These are phyloP conservation scores for Eilema depressum DNA, from an alignment of 2,888 invertebrate genomes.

Conservation along the genomic window DNA sequence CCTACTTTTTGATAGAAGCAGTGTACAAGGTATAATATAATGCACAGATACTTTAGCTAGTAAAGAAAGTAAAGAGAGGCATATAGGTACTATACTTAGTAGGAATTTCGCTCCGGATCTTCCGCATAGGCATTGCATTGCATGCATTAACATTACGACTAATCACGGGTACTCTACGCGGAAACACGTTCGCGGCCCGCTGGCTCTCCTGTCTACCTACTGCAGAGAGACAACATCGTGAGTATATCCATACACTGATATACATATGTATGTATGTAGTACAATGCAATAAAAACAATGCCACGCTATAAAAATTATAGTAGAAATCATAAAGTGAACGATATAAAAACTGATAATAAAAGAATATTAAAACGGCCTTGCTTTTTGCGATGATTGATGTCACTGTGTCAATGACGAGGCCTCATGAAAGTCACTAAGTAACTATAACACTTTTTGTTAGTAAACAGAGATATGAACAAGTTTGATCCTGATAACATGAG, in stretches of 20 bases:
- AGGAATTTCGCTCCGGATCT: too few species aligned
- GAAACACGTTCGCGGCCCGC: neutral
- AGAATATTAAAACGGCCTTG: constrained; percentile 15
- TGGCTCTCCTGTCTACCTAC: too few species aligned
- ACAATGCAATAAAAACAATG: neutral
- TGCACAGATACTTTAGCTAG: too few species aligned
- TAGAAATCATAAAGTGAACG: neutral
- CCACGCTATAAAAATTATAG: neutral
- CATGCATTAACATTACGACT: too few species aligned
- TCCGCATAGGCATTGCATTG: too few species aligned
- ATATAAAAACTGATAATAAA: neutral
- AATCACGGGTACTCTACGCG: neutral
- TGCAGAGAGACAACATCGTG: neutral
- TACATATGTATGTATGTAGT: too few species aligned
- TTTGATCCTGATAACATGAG: neutral
- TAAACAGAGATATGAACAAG: constrained; percentile 4
- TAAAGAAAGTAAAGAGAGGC: too few species aligned
- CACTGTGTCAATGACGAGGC: constrained; percentile 33
- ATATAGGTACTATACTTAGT: too few species aligned
- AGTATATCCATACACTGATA: neutral
- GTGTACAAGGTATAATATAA: too few species aligned
- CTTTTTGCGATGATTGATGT: constrained; percentile 23
- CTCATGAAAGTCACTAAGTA: constrained; percentile 11
- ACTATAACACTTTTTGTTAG: constrained; percentile 15
- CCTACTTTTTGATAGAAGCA: too few species aligned